phyloP scores from a whole-genome alignment of 2,113 vertebrate genomes.

The Corythoichthys haematopterus region DNA sequence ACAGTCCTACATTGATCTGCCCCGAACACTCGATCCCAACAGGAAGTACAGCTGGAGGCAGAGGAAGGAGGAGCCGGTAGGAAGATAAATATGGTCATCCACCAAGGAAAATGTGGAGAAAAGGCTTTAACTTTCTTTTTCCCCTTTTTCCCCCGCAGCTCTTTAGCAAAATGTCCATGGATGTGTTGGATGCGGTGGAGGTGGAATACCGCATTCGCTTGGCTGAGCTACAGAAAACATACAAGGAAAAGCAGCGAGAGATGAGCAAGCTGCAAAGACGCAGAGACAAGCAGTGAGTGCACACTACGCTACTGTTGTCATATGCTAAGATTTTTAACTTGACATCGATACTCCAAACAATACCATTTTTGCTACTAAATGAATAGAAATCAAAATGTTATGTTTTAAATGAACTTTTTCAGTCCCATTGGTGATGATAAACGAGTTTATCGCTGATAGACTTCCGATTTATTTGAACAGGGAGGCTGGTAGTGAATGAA shows the following conservation, averaged over 20 bases:
- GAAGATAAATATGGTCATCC: not conserved
- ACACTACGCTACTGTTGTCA: not conserved
- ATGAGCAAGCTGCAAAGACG: conserved; percentile 87
- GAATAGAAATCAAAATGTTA: too few species aligned
- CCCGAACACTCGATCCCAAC: conserved; percentile 85
- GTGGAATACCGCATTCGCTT: conserved; percentile 89
- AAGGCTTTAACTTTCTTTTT: not conserved
- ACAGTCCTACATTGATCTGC: conserved; percentile 81
- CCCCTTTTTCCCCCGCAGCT: conserved; percentile 65
- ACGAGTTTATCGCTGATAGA: too few species aligned
- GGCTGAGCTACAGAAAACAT: conserved; percentile 88
- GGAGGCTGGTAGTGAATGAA: too few species aligned
- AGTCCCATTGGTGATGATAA: too few species aligned
- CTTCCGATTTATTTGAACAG: too few species aligned
- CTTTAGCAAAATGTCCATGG: conserved; percentile 85
- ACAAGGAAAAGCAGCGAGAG: conserved; percentile 94
- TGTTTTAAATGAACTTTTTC: too few species aligned
- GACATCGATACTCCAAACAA: too few species aligned
- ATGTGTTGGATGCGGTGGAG: conserved; percentile 85
- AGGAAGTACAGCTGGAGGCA: conserved; percentile 99
- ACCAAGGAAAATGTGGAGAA: not conserved
- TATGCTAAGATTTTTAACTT: too few species aligned
- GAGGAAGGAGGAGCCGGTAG: conserved; percentile 88
- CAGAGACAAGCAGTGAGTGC: conserved; percentile 85
- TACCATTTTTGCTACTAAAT: too few species aligned